phyloP scores from a whole-genome alignment of 2,888 invertebrate species.

The Troides oblongomaculatus region DNA sequence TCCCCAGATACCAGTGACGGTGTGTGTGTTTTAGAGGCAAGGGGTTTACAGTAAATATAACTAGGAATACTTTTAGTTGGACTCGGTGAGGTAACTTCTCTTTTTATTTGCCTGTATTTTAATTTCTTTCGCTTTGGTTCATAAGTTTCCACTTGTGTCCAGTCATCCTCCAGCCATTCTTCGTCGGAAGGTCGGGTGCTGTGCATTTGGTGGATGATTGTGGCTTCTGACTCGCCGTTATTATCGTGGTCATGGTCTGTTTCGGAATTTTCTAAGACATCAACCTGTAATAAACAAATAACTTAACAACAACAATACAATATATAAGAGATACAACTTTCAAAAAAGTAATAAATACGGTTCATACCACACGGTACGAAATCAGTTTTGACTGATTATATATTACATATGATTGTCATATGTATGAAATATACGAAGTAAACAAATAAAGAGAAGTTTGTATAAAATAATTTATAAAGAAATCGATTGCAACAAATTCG shows the following conservation, averaged over 20 bases:
- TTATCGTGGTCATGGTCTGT: conserved; percentile 41
- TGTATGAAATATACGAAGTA: too few relatives aligned
- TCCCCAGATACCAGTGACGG: conserved; percentile 20
- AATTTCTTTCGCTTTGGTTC: conserved; percentile 55
- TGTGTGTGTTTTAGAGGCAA: conserved; percentile 43
- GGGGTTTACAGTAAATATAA: conserved; percentile 30
- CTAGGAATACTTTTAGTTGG: conserved; percentile 32
- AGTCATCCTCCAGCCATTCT: conserved; percentile 71
- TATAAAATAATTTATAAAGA: neutral
- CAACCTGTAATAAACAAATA: conserved; percentile 49
- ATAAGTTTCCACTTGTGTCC: conserved; percentile 54
- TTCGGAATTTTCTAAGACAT: conserved; percentile 55
- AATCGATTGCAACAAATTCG: conserved; percentile 35
- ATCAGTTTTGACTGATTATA: too few relatives aligned
- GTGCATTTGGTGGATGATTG: conserved; percentile 61
- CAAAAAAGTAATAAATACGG: too few relatives aligned
- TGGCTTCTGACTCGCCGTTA: conserved; percentile 49
- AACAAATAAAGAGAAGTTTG: too few relatives aligned
- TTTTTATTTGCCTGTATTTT: conserved; percentile 59
- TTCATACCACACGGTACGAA: too few relatives aligned
- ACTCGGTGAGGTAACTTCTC: conserved; percentile 58
- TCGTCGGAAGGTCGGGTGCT: conserved; percentile 56
- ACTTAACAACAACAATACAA: neutral
- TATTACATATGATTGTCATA: too few relatives aligned
- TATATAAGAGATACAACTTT: too few relatives aligned